Percentiles rank a stretch among this genome's conserved stretches.
Evolutionary conservation across 2,888 invertebrate genomes (phyloP).

Genomic region (Leucophora obtusa): DNA sequence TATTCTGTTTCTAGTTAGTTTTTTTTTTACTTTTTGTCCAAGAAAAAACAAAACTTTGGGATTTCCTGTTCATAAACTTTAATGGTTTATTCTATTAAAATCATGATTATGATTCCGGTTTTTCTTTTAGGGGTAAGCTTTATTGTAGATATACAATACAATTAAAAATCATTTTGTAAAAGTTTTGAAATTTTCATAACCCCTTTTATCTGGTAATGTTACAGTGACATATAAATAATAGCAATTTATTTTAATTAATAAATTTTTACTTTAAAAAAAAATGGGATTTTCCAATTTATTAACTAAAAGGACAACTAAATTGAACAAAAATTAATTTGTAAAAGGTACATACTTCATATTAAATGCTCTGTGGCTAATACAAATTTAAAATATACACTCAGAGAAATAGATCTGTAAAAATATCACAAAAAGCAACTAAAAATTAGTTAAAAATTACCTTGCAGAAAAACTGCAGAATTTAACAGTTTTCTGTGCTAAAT

Average conservation of each 20-base stretch:
- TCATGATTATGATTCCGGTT: background rate
- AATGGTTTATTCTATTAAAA: constrained; percentile 1
- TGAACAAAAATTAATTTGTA: no score
- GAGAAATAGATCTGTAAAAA: no score
- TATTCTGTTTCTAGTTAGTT: background rate
- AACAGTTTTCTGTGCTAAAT: no score
- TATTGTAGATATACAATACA: constrained; percentile 12
- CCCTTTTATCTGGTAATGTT: constrained; percentile 13
- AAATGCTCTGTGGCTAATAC: no score
- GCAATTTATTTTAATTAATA: constrained; percentile 62
- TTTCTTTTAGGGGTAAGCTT: background rate
- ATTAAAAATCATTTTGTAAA: constrained; percentile 7
- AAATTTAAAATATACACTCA: no score
- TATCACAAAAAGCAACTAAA: no score
- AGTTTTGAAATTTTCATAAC: constrained; percentile 16
- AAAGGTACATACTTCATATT: no score
- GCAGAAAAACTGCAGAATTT: no score
- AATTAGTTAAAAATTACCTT: no score
- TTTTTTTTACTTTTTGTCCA: background rate
- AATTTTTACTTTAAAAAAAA: constrained; percentile 20
- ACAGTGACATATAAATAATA: constrained; percentile 18
- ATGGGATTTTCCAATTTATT: background rate
- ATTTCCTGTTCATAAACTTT: constrained; percentile 42
- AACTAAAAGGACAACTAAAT: no score
- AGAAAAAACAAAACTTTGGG: background rate